Base-by-base conservation (phyloP, 2,888 invertebrate genomes). In the Rhagium mordax region DNA sequence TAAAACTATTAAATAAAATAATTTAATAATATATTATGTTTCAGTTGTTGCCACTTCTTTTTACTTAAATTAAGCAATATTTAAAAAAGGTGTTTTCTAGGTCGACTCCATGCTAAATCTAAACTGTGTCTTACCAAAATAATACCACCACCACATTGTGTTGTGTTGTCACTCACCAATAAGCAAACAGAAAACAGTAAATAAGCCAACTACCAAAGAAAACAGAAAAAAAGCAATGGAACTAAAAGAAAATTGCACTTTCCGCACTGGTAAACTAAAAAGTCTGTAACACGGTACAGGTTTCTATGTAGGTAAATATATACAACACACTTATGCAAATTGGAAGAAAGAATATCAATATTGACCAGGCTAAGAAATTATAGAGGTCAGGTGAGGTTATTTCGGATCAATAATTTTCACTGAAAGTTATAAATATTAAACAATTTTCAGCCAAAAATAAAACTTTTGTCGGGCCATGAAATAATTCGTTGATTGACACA, bases 81-180 rank as follows among this genome's bases (percentile, higher is more conserved):
- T 49, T 49, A 10, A 49, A 27, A 27, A 21, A 49, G 8, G n/a
- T 7, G 1, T 51, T 65, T 65, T 65, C 65, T 65, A 18, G 65
- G 41, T 65, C 65, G 29, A 29, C 24, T 24, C 53, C 70, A 74
- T 75, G 78, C 78, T 61, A 70, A 57, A 64, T 49, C 49, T 68
- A 55, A 60, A 49, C 13, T 41, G 20, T 48, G 27, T 79, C 85
- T 85, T 84, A 85, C 85, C 84, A 79, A 84, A 79, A 76, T 82
- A 81, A 81, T 83, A 84, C 85, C 85, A 85, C 84, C 85, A 86
- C 86, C 85, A 85, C 83, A 84, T 83, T 59, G 41, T 79, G 71
- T 74, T 71, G 72, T 70, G 55, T 53, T 57, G 33, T 33, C 55
- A 67, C 61, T 60, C 68, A 76, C 76, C 76, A 79, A 75, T 68